These are phyloP conservation scores for Squalus acanthias DNA, from an alignment of 2,797 vertebrate species.

Conservation along the genomic window DNA sequence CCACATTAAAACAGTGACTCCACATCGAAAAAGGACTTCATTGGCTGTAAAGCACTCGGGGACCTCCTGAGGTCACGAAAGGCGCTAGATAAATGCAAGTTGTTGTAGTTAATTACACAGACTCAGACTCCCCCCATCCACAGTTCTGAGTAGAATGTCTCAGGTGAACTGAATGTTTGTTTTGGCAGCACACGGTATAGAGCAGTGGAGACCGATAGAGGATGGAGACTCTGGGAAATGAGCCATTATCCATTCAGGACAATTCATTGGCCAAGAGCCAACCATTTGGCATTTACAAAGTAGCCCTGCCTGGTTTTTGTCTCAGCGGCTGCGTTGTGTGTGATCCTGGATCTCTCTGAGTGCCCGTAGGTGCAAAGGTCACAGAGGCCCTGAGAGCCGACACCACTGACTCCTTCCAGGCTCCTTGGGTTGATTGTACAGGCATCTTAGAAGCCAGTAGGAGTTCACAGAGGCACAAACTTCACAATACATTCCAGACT, in stretches of 20 bases:
- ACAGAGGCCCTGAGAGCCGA: not conserved
- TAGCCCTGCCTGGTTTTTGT: not conserved
- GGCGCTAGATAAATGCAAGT: not conserved
- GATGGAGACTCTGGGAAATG: not conserved
- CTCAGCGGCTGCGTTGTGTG: not conserved
- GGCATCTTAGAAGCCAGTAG: not conserved
- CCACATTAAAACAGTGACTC: not conserved
- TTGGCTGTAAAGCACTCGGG: not conserved
- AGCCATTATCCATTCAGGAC: not conserved
- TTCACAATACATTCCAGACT: not conserved
- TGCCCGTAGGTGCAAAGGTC: not conserved
- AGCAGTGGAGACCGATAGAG: not conserved
- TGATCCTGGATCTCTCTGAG: not conserved
- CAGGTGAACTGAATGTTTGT: not conserved
- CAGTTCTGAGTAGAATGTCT: not conserved
- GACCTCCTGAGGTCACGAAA: not conserved
- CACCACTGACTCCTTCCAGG: not conserved
- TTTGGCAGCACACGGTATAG: not conserved
- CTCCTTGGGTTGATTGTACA: not conserved
- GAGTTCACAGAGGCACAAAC: not conserved
- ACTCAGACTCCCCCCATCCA: not conserved
- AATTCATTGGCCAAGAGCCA: constrained; percentile 2
- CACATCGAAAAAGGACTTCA: not conserved
- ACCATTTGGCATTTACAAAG: not conserved
- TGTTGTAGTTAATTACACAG: not conserved